Base-by-base conservation (phyloP, 2,888 invertebrate species). In the Spatulosminthurus flaviceps region DNA sequence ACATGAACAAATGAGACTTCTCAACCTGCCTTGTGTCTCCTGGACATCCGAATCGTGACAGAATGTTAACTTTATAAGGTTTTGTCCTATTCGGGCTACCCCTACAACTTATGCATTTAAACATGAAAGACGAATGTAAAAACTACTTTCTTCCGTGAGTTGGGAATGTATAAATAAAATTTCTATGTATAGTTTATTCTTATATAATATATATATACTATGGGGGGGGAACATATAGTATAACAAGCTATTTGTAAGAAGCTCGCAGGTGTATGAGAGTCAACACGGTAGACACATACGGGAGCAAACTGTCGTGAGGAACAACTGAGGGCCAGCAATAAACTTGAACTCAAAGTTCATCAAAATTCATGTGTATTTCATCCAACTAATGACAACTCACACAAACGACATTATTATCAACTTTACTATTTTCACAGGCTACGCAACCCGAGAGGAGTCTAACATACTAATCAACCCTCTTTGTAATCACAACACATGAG, bases 101-200 rank as follows among this genome's bases (percentile, higher is more conserved):
- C 13, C n/a, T 41, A 9, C 13, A 41, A 7, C 16, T 51, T 51
- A 51, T 51, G n/a, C 51, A 51, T 51, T 51, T 51, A 51, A 11
- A 51, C 51, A 51, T 51, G 51, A 51, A 51, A 51, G 51, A 51
- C 51, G 16, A 19, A 51, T 51, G 51, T n/a, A 51, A 51, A 51
- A 51, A 51, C 51, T 5, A 51, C 51, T 51, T 51, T 51, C 5
- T 51, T 51, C 51, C 51, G 51, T 51, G 51, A 51, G 51, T 51
- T 2, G 51, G 51, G 51, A 51, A 51, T 51, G 51, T 51, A 51
- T 51, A 51, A 51, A 51, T 51, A 51, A 51, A 51, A 51, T 19
- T 11, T 51, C 51, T 51, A 51, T 51, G 51, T n/a, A n/a, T n/a
- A n/a, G n/a, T n/a, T n/a, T n/a, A n/a, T n/a, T n/a, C n/a, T n/a